Base-by-base conservation (phyloP, 2,888 invertebrate genomes). In the Exocentrus adspersus region DNA sequence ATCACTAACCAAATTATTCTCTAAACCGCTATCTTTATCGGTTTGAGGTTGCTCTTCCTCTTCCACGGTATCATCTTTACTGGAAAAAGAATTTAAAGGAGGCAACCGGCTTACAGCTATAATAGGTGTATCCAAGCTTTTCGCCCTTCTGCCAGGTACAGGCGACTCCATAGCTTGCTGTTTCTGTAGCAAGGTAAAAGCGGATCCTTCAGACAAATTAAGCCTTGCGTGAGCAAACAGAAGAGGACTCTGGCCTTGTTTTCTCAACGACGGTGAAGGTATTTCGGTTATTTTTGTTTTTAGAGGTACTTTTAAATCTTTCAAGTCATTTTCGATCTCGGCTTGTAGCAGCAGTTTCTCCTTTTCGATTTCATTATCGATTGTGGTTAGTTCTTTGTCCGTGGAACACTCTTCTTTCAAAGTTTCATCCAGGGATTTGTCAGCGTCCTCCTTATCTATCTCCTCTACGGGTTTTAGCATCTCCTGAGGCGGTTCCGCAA, bases 11-110 rank as follows among this genome's bases (percentile, higher is more conserved):
- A 71, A 60, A 52, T 70, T 69, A 51, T 72, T 70, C 43, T 74
- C 74, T 20, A 72, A 53, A 19, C 74, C 74, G 50, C 75, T 72
- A 42, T 73, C 72, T 46, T 62, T 70, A 20, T 72, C 75, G 14
- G 72, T 75, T 48, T 62, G 84, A 14, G 84, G 76, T 78, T 90
- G 90, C 69, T 92, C 91, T 63, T 88, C 87, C 73, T 89, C 88
- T 72, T 90, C 94, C 0, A 94, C 90, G 0, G 94, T 94, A 78
- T 94, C 94, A 78, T 94, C 94, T 82, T 94, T 94, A 19, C 93
- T 93, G 1, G 94, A 94, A 79, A 94, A 93, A 0, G 94, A 92
- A 81, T 93, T 92, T 81, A 92, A 89, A 5, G 93, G 90, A 12
- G 94, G 94, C 42, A 94, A 81, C 75, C 90, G 86, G 80, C 90